Evolutionary conservation across 2,888 invertebrate species (phyloP), one percentile per base, ranked within the genome.

Genomic region (Eurois occulta): DNA sequence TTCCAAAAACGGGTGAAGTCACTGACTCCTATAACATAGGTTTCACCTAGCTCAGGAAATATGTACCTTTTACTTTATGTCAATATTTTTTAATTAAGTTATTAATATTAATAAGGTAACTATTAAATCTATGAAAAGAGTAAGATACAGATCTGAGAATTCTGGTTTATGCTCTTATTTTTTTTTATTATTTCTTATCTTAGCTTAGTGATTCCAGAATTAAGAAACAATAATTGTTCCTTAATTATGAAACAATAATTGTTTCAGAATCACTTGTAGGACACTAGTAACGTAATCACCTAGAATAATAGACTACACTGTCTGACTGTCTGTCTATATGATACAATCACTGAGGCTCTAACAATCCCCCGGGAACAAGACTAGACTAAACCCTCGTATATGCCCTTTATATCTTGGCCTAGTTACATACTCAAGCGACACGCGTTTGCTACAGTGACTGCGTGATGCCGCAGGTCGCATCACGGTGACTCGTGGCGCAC

Each of bases 341-440:
- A 55, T 65, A 81, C 35, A 35, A 83, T 52, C 78, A 68, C 71
- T 81, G 41, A 58, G 43, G 6, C 58, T 69, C 48, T 48, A 38
- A 58, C 18, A 21, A 65, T 46, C 13, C 58, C 52, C 58, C 1
- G 3, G 52, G 24, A 67, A 52, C 38, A 6, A 38, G 28, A 80
- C 10, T 43, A n/a, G 11, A 28, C 46, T 35, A 46, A 13, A 43
- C 13, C 28, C 8, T 32, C 60, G n/a, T 52, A 21, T 52, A 32
- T 24, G 32, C 16, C 18, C 10, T 2, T 6, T 24, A 32, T 32
- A 10, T 32, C 60, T 65, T 41, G 16, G 38, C 16, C 7, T 41
- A 65, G n/a, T n/a, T 16, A 41, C 8, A 41, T 64, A 2, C 7
- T 5, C 24, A 60, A 18, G n/a, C 10, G 13, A 64, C 62, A 38